These are phyloP conservation scores for Drosophila ustulata DNA, from an alignment of 2,888 invertebrate genomes.

Conservation along the genomic window DNA sequence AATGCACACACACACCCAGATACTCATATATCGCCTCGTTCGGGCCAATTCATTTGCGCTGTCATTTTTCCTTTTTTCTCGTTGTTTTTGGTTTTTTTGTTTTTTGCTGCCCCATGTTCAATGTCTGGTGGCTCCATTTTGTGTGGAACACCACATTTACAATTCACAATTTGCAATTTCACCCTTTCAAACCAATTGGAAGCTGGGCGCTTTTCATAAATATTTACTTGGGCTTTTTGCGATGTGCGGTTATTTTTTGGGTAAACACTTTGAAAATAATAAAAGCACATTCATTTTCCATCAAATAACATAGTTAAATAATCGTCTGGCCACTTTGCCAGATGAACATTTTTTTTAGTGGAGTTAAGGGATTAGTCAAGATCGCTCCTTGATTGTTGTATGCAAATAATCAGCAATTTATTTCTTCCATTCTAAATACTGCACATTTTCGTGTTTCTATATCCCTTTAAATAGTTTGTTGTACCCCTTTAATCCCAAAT, in stretches of 20 bases:
- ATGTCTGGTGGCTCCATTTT: constrained; percentile 61
- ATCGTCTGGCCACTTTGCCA: constrained; percentile 42
- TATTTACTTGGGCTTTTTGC: constrained; percentile 54
- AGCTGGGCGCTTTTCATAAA: constrained; percentile 50
- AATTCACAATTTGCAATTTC: constrained; percentile 61
- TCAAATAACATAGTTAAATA: constrained; percentile 52
- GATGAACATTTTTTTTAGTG: constrained; percentile 4
- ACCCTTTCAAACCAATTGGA: constrained; percentile 47
- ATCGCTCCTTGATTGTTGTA: too few species aligned
- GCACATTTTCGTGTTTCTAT: too few species aligned
- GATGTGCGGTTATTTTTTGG: constrained; percentile 14
- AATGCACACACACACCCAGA: constrained; percentile 37
- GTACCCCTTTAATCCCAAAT: not conserved
- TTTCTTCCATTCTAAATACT: too few species aligned
- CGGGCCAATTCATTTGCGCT: constrained; percentile 63
- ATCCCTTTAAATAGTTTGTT: too few species aligned
- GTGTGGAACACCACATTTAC: constrained; percentile 48
- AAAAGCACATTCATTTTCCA: constrained; percentile 24
- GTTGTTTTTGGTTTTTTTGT: not conserved
- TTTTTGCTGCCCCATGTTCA: constrained; percentile 11
- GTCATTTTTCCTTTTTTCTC: constrained; percentile 41
- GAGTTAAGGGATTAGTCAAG: not conserved
- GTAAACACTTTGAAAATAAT: constrained; percentile 38
- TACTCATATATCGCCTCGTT: not conserved
- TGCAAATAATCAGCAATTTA: too few species aligned